Base-by-base conservation (phyloP, 2,797 vertebrate genomes). In the Sebastes steindachneri region DNA sequence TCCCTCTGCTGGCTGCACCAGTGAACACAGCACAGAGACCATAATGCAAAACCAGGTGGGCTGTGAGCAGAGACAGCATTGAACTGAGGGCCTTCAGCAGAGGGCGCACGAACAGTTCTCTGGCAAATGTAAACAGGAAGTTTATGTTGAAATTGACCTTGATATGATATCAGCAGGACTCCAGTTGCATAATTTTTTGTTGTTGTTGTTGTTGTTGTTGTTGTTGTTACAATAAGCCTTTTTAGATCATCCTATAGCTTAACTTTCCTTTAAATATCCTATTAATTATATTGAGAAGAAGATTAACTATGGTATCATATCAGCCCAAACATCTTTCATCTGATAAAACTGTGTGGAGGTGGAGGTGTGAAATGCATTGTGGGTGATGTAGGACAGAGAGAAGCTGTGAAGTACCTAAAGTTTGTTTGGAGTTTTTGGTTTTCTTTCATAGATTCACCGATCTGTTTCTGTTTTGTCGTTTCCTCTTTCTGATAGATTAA, bases 1-100 rank as follows among this genome's bases (percentile, higher is more conserved):
- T 79, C 92, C 93, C 91, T 92, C 94, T 95, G 86, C 89, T 93
- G 94, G 88, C 37, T 85, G 53, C 26, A 74, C 1, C 0, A 19
- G 28, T 14, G 55, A 79, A 48, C 41, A 62, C 35, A 64, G 7
- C 28, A 72, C 66, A 65, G 58, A 51, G n/a, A 64, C 17, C 14
- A n/a, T 7, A 12, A 9, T n/a, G 51, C 23, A 81, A 57, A 58
- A 33, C 19, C 53, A 19, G 7, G 21, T 23, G 26, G 25, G 58
- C 59, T 73, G 25, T 9, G 15, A 25, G 60, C 60, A 54, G 45
- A 62, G 31, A 79, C 21, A 28, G 28, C 14, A 4, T 17, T 37
- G 7, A 33, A 4, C 55, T 3, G 7, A 79, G n/a, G 53, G 29
- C 63, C 45, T 60, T 79, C 91, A 86, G 67, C 72, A 92, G 91